These are phyloP conservation scores for Lepeophtheirus salmonis DNA, from an alignment of 1,140 invertebrate species.

Conservation along the genomic window DNA sequence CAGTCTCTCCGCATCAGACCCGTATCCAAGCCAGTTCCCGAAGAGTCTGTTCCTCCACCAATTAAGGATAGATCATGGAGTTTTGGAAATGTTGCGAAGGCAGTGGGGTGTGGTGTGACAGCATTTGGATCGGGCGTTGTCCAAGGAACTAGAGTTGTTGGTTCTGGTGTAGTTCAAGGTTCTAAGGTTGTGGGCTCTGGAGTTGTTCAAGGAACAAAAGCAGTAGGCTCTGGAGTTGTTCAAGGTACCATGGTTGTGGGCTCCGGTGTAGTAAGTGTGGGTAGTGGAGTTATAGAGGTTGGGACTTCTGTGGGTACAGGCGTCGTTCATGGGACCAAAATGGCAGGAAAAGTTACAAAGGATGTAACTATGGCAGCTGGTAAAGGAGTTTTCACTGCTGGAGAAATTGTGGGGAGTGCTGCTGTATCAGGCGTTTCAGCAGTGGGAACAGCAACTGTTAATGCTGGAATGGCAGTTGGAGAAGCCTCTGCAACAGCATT, in stretches of 20 bases:
- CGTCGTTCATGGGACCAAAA: background rate
- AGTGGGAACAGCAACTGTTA: slow-evolving; percentile 1
- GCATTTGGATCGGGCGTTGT: slow-evolving; percentile 10
- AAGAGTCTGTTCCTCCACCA: background rate
- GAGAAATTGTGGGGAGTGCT: slow-evolving; percentile 5
- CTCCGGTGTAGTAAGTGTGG: background rate
- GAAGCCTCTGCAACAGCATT: background rate
- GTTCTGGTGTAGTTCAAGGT: slow-evolving; percentile 8
- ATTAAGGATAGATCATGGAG: slow-evolving; percentile 5
- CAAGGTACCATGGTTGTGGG: slow-evolving; percentile 5
- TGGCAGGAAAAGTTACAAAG: background rate
- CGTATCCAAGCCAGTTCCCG: background rate
- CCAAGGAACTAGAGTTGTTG: slow-evolving; percentile 2
- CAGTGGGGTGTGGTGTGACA: slow-evolving; percentile 12
- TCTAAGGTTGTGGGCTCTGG: slow-evolving; percentile 3
- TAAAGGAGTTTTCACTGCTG: background rate
- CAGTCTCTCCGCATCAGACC: background rate
- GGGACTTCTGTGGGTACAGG: background rate
- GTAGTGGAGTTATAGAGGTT: background rate
- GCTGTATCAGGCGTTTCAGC: slow-evolving; percentile 2
- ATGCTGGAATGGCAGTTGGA: background rate
- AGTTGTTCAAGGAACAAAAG: background rate
- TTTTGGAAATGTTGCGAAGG: slow-evolving; percentile 12
- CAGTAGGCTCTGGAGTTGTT: background rate
- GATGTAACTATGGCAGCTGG: slow-evolving; percentile 2